Conservation (phyloP, 2,113 vertebrate genomes). For the Podarcis cretensis region DNA sequence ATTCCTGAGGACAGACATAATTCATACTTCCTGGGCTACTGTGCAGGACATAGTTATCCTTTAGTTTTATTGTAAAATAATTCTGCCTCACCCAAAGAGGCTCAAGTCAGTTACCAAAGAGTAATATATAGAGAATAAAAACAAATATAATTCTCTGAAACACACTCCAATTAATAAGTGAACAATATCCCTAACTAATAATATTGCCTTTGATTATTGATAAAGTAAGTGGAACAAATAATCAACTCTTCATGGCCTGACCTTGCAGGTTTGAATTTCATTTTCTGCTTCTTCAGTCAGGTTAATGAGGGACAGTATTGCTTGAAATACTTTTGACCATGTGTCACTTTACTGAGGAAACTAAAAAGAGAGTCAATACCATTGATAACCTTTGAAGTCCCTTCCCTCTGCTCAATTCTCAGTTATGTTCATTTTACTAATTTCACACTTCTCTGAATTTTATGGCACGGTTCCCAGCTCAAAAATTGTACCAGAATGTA, state of each 20-base stretch:
- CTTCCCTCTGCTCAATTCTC: slow-evolving; percentile 62
- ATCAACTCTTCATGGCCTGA: rapidly evolving
- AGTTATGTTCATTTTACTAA: slow-evolving; percentile 40
- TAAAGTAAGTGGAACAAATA: not conserved
- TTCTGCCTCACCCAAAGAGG: not conserved
- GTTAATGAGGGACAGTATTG: not conserved
- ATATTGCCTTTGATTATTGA: not conserved
- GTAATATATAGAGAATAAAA: too few relatives aligned
- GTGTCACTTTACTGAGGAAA: slow-evolving; percentile 57
- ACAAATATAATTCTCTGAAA: too few relatives aligned
- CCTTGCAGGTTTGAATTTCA: not conserved
- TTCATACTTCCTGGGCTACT: too few relatives aligned
- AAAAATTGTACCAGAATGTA: too few relatives aligned
- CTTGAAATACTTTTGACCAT: not conserved
- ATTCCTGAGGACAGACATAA: too few relatives aligned
- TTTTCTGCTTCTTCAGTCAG: not conserved
- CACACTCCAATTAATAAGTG: too few relatives aligned
- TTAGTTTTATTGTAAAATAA: too few relatives aligned
- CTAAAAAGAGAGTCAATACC: slow-evolving; percentile 78
- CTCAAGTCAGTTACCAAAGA: too few relatives aligned
- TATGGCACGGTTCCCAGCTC: too few relatives aligned
- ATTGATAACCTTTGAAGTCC: slow-evolving; percentile 74
- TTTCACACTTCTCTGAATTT: too few relatives aligned
- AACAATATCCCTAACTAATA: too few relatives aligned
- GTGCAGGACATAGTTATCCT: too few relatives aligned